Evolutionary conservation across 2,113 vertebrate species (phyloP).

Genomic region (Cepphus grylle): DNA sequence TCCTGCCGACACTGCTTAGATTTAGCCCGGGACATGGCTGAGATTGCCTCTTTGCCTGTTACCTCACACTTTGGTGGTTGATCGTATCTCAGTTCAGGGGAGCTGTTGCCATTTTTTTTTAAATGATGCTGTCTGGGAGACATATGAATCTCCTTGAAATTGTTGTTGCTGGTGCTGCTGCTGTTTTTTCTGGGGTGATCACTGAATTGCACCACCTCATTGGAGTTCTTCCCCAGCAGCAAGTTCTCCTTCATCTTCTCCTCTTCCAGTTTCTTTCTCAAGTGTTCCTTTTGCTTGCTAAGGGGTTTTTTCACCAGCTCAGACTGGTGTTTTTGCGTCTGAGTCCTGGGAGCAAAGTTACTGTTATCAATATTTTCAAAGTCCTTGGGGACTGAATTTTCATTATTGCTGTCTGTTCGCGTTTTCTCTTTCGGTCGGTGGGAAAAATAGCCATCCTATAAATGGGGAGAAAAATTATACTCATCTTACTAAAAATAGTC

Average conservation of each 20-base stretch:
- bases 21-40: conserved; percentile 88
- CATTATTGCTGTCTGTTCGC: conserved; percentile 96
- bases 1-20: conserved; percentile 89
- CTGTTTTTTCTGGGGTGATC: conserved; percentile 58
- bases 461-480: conserved; percentile 42
- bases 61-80: conserved; percentile 90
- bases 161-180: conserved; percentile 57
- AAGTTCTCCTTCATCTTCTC: conserved; percentile 75
- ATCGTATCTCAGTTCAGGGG: conserved; percentile 80
- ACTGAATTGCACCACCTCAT: conserved; percentile 74
- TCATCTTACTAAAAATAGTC: conserved; percentile 14
- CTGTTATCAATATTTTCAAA: conserved; percentile 98
- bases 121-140: conserved; percentile 51
- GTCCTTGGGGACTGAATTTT: conserved; percentile 98
- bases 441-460: conserved; percentile 91
- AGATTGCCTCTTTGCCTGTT: conserved; percentile 93
- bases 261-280: conserved; percentile 82
- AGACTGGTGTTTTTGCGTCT: conserved; percentile 82
- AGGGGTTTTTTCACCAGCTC: conserved; percentile 72
- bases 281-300: conserved; percentile 81
- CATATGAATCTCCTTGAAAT: conserved; percentile 51
- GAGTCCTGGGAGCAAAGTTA: conserved; percentile 91
- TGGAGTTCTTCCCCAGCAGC: conserved; percentile 76
- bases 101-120: conserved; percentile 63
- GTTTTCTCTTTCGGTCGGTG: conserved; percentile 93